phyloP scores from a whole-genome alignment of 2,113 vertebrate species.

The Colaptes auratus region DNA sequence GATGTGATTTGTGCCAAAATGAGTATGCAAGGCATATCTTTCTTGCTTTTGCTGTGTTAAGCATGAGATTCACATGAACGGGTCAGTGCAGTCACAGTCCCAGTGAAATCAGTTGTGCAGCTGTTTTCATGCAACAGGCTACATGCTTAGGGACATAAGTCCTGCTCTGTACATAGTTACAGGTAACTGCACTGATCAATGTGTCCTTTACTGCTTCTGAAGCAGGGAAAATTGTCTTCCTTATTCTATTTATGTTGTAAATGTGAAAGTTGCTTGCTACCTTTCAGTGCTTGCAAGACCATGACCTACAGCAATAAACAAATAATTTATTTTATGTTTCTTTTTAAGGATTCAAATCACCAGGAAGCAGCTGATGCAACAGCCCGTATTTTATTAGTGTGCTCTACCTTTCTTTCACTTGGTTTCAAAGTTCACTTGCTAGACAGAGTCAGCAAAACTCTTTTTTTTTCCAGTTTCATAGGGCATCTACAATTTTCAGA shows the following conservation, averaged over 20 bases:
- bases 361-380: neutral
- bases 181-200: neutral
- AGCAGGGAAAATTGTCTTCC: neutral
- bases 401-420: neutral
- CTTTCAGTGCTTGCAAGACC: neutral
- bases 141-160: neutral
- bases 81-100: neutral
- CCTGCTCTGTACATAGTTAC: neutral
- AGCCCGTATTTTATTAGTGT: neutral
- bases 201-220: neutral
- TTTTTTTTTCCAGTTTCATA: neutral
- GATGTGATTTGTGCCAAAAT: neutral
- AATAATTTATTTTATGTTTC: neutral
- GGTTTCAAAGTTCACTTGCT: constrained; percentile 1
- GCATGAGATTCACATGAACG: neutral
- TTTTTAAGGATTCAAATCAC: constrained; percentile 5
- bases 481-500: neutral
- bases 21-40: neutral
- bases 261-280: neutral
- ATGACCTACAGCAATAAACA: neutral
- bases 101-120: neutral
- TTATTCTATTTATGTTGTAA: constrained; percentile 11
- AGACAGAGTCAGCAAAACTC: neutral
- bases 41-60: neutral
- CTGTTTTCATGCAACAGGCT: neutral